Percentiles rank a stretch among this genome's conserved stretches.
Conservation (phyloP, 2,888 invertebrate genomes). For the Lydus trimaculatus region DNA sequence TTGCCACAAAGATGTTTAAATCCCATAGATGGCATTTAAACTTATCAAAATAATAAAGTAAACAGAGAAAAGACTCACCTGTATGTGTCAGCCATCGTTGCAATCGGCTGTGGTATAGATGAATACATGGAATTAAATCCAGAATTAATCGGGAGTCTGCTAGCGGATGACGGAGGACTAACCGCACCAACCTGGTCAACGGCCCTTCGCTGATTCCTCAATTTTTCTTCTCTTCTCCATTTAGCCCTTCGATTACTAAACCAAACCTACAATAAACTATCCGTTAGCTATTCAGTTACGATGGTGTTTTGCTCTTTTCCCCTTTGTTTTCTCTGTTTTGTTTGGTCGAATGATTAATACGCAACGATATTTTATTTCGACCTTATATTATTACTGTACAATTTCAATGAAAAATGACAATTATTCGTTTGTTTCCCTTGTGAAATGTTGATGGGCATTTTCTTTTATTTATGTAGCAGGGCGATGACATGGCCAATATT, state of each 20-base stretch:
- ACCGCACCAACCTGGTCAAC: constrained; percentile 64
- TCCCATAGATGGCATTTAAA: background rate
- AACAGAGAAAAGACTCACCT: constrained; percentile 65
- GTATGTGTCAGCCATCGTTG: constrained; percentile 88
- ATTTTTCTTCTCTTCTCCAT: constrained; percentile 98
- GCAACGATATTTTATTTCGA: constrained; percentile 42
- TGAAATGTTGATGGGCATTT: constrained; percentile 36
- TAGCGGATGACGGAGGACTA: constrained; percentile 68
- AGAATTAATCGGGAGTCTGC: constrained; percentile 77
- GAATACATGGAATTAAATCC: constrained; percentile 96
- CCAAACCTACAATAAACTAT: constrained; percentile 83
- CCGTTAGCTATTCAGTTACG: background rate
- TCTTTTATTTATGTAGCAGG: constrained; percentile 51
- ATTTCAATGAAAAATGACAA: constrained; percentile 48
- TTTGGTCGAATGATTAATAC: constrained; percentile 11
- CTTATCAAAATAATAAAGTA: constrained; percentile 4
- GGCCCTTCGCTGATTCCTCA: constrained; percentile 87
- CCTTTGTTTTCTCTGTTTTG: background rate
- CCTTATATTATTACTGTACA: constrained; percentile 26
- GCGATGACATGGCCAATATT: constrained; percentile 56
- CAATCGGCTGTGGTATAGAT: constrained; percentile 92
- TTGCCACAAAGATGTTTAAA: background rate
- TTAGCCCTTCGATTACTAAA: constrained; percentile 99
- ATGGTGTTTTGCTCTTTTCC: background rate
- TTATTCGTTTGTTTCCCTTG: constrained; percentile 41